phyloP scores from a whole-genome alignment of 2,888 invertebrate genomes.

The Nemotelus nigrinus region DNA sequence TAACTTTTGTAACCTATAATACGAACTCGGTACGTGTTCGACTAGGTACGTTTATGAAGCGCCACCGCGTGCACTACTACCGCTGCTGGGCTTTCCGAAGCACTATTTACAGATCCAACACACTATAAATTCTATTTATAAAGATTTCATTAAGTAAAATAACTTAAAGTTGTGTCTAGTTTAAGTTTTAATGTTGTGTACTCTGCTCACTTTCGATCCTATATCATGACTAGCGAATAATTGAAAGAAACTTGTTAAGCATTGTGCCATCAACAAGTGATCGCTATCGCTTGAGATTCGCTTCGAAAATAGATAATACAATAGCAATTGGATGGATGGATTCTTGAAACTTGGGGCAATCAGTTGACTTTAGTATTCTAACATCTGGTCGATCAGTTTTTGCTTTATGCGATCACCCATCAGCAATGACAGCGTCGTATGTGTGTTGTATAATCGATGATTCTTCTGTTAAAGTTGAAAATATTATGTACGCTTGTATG shows the following conservation, averaged over 20 bases:
- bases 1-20: constrained; percentile 31
- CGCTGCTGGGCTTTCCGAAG: neutral
- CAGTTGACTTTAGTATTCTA: constrained; percentile 7
- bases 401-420: constrained; percentile 5
- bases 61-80: neutral
- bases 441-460: too few species aligned
- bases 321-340: constrained; percentile 7
- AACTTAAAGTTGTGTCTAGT: neutral
- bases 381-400: constrained; percentile 22
- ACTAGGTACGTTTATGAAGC: neutral
- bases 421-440: neutral
- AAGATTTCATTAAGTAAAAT: constrained; percentile 18
- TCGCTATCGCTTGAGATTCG: constrained; percentile 29
- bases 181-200: neutral
- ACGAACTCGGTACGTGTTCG: constrained; percentile 4
- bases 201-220: neutral
- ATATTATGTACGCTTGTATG: too few species aligned
- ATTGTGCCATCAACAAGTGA: constrained; percentile 33
- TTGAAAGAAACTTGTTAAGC: constrained; percentile 11
- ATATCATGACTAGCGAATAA: neutral
- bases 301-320: neutral
- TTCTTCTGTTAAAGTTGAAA: too few species aligned
- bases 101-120: constrained; percentile 21
- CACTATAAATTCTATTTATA: constrained; percentile 24
- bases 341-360: neutral